These are phyloP conservation scores for Triops longicaudatus DNA, from an alignment of 1,140 invertebrate genomes.

Conservation along the genomic window DNA sequence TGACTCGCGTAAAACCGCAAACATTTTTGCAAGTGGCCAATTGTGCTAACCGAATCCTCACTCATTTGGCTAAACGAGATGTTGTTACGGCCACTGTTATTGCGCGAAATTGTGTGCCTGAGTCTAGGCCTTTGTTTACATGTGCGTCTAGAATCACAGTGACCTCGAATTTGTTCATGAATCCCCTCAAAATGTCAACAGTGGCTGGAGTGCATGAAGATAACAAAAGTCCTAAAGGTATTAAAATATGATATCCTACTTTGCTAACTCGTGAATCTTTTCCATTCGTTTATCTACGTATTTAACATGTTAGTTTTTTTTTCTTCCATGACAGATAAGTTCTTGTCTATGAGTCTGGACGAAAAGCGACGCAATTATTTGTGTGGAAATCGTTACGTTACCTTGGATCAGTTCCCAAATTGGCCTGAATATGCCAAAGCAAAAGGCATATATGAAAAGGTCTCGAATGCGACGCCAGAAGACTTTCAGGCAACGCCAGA, in stretches of 20 bases:
- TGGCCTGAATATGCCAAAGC: conserved; percentile 43
- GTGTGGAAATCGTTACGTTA: conserved; percentile 40
- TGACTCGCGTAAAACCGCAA: not conserved
- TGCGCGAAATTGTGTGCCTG: not conserved
- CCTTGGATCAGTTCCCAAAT: conserved; percentile 46
- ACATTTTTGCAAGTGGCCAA: conserved; percentile 1
- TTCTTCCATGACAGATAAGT: conserved; percentile 40
- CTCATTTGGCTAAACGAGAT: not conserved
- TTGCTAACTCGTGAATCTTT: too few relatives aligned
- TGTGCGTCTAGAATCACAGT: not conserved
- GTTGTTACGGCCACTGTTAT: not conserved
- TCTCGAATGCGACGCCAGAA: not conserved
- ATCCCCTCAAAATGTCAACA: not conserved
- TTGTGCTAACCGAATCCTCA: not conserved
- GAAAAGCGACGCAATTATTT: conserved; percentile 50
- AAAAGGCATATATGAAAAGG: not conserved
- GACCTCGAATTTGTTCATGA: not conserved
- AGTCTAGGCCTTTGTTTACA: not conserved
- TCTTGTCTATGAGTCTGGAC: conserved; percentile 43
- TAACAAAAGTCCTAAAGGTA: not conserved
- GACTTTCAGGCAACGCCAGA: not conserved
- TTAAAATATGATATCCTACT: too few relatives aligned
- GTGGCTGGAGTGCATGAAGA: not conserved
- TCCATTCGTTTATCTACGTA: too few relatives aligned
- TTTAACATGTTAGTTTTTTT: not conserved